Percentiles rank a stretch among this genome's conserved stretches.
Evolutionary conservation across 2,113 vertebrate species (phyloP).

Genomic region (Ahaetulla prasina): DNA sequence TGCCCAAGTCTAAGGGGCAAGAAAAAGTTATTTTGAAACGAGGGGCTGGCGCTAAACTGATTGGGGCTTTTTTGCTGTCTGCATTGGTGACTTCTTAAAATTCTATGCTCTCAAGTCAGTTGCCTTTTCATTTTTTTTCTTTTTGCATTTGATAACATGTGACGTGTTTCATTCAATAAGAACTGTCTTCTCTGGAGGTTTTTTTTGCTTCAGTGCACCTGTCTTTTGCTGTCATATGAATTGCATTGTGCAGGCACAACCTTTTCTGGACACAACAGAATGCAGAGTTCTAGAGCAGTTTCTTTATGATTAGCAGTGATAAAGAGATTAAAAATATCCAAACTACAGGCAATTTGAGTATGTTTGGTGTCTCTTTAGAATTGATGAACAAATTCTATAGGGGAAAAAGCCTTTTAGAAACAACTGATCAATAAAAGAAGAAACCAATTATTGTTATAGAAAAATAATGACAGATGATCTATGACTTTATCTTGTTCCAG

Average conservation of each 20-base stretch:
- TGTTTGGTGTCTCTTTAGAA: not conserved
- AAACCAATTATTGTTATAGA: not conserved
- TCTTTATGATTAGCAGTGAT: not conserved
- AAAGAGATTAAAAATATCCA: not conserved
- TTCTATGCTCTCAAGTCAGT: not conserved
- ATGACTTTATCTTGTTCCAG: not conserved
- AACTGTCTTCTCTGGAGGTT: not conserved
- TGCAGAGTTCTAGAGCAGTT: not conserved
- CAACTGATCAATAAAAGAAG: not conserved
- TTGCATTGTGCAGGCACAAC: not conserved
- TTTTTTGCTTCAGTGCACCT: not conserved
- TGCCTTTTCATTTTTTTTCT: not conserved
- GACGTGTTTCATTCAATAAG: not conserved
- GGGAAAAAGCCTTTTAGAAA: not conserved
- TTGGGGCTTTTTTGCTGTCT: not conserved
- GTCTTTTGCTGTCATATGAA: not conserved
- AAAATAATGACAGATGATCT: not conserved
- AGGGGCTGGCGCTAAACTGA: not conserved
- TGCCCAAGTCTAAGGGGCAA: not conserved
- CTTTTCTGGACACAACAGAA: not conserved
- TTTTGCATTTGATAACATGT: not conserved
- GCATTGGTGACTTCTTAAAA: not conserved
- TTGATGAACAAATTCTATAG: not conserved
- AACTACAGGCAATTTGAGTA: not conserved
- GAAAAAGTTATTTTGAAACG: not conserved